Conservation (phyloP, 1,140 invertebrate genomes). For the Zaprionus ornatus region DNA sequence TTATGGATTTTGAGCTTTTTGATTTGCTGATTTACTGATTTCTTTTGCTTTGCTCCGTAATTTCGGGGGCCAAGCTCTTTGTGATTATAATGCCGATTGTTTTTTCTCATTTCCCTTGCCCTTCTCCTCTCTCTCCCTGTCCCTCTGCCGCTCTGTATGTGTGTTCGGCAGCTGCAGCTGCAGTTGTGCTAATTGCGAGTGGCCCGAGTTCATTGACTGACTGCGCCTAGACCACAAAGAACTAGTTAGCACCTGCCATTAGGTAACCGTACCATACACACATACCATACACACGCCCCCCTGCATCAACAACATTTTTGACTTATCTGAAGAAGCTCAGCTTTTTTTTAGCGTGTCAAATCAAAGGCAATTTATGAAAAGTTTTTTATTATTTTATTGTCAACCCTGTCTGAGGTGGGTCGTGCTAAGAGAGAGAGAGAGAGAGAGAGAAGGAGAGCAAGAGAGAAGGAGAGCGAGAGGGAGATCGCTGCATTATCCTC, state of each 20-base stretch:
- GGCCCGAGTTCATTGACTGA: conserved; percentile 55
- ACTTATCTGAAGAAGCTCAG: background rate
- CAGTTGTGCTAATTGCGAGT: conserved; percentile 44
- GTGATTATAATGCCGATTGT: conserved; percentile 44
- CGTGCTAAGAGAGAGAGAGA: background rate
- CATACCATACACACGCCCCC: no score
- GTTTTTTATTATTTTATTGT: background rate
- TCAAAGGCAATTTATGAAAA: background rate
- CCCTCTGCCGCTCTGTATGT: background rate
- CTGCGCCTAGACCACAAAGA: conserved; percentile 44
- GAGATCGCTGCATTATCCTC: conserved; percentile 35
- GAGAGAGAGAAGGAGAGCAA: background rate
- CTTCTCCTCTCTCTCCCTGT: background rate
- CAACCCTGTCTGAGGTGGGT: background rate
- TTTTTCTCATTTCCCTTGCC: background rate
- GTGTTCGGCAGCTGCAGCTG: background rate
- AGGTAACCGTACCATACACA: background rate
- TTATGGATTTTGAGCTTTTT: conserved; percentile 24
- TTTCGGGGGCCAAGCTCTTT: conserved; percentile 19
- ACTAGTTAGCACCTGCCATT: conserved; percentile 69
- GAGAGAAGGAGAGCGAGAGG: conserved; percentile 4
- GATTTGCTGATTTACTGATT: background rate
- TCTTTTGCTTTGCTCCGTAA: conserved; percentile 17
- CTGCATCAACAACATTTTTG: background rate
- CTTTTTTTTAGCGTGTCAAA: conserved; percentile 5